These are phyloP conservation scores for Anneissia japonica DNA, from an alignment of 35 echinoderm and acorn worm species.

Conservation along the genomic window DNA sequence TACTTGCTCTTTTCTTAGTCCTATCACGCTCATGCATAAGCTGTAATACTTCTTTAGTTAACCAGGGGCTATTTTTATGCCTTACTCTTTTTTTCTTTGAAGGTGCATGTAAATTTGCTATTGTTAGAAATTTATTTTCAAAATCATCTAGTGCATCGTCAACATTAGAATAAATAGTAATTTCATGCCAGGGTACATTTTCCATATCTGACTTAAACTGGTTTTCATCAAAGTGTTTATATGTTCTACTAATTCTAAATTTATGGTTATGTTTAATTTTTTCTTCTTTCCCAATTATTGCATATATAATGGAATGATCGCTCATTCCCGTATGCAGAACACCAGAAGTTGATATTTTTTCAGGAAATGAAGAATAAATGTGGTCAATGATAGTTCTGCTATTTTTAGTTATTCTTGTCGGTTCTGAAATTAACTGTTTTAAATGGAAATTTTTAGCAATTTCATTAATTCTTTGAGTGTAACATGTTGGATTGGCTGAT, in stretches of 20 bases:
- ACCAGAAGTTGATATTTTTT: not conserved
- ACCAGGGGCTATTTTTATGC: too few species aligned
- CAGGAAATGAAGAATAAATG: not conserved
- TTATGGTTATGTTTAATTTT: not conserved
- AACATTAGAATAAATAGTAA: not conserved
- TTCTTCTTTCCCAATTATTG: not conserved
- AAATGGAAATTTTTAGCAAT: not conserved
- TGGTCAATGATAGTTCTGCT: not conserved
- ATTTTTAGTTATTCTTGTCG: not conserved
- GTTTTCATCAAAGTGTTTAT: not conserved
- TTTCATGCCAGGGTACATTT: not conserved
- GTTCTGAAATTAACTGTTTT: not conserved
- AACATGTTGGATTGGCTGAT: not conserved
- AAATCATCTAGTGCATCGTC: not conserved
- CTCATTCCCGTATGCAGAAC: not conserved
- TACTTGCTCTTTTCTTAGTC: too few species aligned
- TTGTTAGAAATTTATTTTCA: not conserved
- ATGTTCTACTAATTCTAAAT: not conserved
- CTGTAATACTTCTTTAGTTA: too few species aligned
- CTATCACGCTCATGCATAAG: too few species aligned
- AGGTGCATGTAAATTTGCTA: too few species aligned
- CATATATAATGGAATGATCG: not conserved
- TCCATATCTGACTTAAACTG: not conserved
- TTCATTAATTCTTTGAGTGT: not conserved
- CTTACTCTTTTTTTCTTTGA: too few species aligned